Base-by-base conservation (phyloP, 2,113 vertebrate genomes). In the Chamaetylas fuelleborni region DNA sequence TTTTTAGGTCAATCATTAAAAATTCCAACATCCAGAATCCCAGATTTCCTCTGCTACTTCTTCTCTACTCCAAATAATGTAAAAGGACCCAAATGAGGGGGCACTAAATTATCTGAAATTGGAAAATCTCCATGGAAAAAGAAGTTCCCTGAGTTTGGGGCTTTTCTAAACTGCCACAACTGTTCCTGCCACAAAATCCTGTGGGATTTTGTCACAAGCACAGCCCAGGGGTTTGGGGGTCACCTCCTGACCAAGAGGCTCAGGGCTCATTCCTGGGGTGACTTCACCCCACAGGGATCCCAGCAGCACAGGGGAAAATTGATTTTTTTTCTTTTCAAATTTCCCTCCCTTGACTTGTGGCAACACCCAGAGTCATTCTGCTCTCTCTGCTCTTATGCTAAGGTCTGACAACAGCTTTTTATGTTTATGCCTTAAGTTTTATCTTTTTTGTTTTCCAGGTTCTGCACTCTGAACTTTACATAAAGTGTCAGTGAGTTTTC, bases 181-280 rank as follows among this genome's bases (percentile, higher is more conserved):
- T 0, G 1, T 11, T 26, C 47, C 19, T 5, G 23, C 4, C 57
- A 24, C 3, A 7, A 36, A 36, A 36, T 36, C 36, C 36, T 36
- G 36, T 8, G 51, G 25, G 61, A 25, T 34, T 58, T 53, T 26
- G 53, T 40, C 22, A 4, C 13, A n/a, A 2, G 28, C 48, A 43
- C 43, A n/a, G 38, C 51, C 38, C 26, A 17, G 4, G 1, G 3
- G 42, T 42, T 40, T 40, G 40, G 40, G 40, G 40, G 40, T 40
- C 40, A 13, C 40, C 40, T 40, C 38, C 38, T 38, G 38, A 38
- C 38, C 38, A 9, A 38, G 38, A 38, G 40, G 40, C 40, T 42
- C 42, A 42, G 42, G 0, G 51, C 61, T 6, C 16, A 1, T 5
- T 25, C 33, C 50, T 34, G 18, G 3, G 25, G 29, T 72, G 54